Evolutionary conservation across 2,113 vertebrate genomes (phyloP).

Genomic region (Daphoenositta chrysoptera): DNA sequence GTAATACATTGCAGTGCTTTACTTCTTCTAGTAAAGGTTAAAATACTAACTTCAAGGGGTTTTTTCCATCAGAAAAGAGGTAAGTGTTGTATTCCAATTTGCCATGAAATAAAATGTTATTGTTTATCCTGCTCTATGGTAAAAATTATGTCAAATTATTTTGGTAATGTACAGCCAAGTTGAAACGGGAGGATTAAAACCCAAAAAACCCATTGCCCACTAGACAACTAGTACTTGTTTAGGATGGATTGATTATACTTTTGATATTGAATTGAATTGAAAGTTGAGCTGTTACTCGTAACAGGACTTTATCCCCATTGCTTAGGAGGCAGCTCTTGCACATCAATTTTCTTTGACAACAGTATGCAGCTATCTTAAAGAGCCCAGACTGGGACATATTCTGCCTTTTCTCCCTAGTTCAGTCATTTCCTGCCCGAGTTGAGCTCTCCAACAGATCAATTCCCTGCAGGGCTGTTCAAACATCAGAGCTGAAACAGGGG

Average conservation of each 20-base stretch:
- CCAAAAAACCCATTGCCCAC: not conserved
- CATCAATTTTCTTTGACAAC: not conserved
- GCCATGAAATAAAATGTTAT: not conserved
- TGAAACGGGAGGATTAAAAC: not conserved
- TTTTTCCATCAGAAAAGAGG: not conserved
- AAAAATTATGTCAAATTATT: not conserved
- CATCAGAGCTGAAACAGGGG: not conserved
- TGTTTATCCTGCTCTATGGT: not conserved
- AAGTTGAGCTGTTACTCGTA: not conserved
- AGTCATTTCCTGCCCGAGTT: rapidly evolving
- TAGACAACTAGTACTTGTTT: not conserved
- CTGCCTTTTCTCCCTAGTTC: not conserved
- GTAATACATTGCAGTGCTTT: not conserved
- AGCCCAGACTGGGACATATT: not conserved
- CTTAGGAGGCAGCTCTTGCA: not conserved
- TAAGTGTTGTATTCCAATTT: not conserved
- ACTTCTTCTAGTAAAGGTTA: not conserved
- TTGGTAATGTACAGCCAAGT: not conserved
- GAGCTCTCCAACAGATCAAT: not conserved
- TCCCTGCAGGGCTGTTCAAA: not conserved
- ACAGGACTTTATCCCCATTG: not conserved
- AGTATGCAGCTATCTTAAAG: not conserved
- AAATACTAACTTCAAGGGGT: not conserved
- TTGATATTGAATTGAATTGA: not conserved
- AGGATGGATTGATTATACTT: not conserved